Conservation (phyloP, 1,140 invertebrate species). For the Spodoptera frugiperda region DNA sequence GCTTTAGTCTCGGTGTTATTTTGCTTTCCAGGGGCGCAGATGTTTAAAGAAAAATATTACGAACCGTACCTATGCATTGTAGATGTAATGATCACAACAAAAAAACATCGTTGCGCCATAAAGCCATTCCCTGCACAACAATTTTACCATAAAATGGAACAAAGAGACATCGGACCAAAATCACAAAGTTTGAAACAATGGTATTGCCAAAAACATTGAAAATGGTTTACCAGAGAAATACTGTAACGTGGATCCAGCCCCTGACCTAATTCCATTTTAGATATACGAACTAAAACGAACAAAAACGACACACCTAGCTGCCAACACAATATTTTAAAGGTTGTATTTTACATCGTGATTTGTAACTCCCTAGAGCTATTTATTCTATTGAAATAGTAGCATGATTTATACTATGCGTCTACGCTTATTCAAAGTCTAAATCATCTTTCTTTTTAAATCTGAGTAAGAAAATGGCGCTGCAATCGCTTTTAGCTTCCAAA, state of each 20-base stretch:
- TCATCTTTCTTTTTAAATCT: neutral
- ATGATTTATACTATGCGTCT: slow-evolving; percentile 12
- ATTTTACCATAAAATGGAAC: slow-evolving; percentile 17
- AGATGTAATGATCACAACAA: neutral
- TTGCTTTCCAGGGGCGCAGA: too few relatives aligned
- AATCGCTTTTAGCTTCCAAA: too few relatives aligned
- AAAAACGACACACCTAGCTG: slow-evolving; percentile 44
- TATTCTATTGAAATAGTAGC: slow-evolving; percentile 17
- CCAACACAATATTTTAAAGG: slow-evolving; percentile 42
- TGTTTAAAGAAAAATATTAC: too few relatives aligned
- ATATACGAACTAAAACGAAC: slow-evolving; percentile 32
- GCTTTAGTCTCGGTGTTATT: too few relatives aligned
- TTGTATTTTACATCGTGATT: slow-evolving; percentile 22
- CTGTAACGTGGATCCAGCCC: slow-evolving; percentile 30
- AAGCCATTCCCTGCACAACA: neutral
- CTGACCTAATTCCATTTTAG: slow-evolving; percentile 40
- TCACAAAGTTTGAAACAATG: slow-evolving; percentile 29
- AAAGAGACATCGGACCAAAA: slow-evolving; percentile 34
- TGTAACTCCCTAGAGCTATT: slow-evolving; percentile 8
- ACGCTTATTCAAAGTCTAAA: neutral
- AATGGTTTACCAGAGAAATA: slow-evolving; percentile 17
- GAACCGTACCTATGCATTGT: too few relatives aligned
- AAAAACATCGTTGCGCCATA: neutral
- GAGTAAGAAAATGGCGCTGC: neutral
- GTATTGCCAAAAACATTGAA: slow-evolving; percentile 40